Evolutionary conservation across 2,113 vertebrate species (phyloP), one percentile per base, ranked within the genome.

Genomic region (Megaceryle maxima): DNA sequence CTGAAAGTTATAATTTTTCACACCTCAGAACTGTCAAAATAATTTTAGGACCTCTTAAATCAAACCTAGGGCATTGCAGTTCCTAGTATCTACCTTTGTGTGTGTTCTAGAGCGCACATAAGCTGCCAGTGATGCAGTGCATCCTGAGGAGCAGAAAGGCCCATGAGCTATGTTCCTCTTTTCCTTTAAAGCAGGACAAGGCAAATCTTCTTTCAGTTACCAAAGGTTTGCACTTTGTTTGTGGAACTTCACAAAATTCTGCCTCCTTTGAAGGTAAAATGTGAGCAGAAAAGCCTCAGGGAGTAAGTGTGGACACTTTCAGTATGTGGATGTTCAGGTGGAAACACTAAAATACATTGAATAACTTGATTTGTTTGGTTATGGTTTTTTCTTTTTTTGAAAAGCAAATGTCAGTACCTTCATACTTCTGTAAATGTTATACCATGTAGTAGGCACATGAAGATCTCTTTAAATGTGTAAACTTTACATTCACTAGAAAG

Each of bases 1-100:
- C 28, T 51, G 24, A 24, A 44, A 57, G 24, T 50, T 56, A 1
- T 24, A 4, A 1, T 67, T 85, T 35, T 39, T 73, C 24, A 25
- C 19, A 7, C 22, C 60, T 76, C 24, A 43, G 29, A 69, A 60
- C 28, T 22, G 59, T 41, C 44, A 51, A 21, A 41, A 31, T 81
- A 39, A 48, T 25, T 55, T 60, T 41, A 13, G 43, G 44, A 28
- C 29, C 41, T 63, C 39, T 44, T 14, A 50, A 87, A 59, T 84
- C 5, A 35, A 43, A 29, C 13, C 6, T 35, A 26, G 43, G 9
- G 37, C 11, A 3, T 6, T 48, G 50, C 33, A n/a, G 35, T 64
- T 48, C 0, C 64, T 62, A 2, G 46, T n/a, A 20, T 35, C 20
- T 33, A 0, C 11, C 1, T 44, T 51, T 19, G 2, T 21, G 43